Conservation (phyloP, 37 sponge, comb jelly and placozoan genomes). For the Aplysina aerophoba region DNA sequence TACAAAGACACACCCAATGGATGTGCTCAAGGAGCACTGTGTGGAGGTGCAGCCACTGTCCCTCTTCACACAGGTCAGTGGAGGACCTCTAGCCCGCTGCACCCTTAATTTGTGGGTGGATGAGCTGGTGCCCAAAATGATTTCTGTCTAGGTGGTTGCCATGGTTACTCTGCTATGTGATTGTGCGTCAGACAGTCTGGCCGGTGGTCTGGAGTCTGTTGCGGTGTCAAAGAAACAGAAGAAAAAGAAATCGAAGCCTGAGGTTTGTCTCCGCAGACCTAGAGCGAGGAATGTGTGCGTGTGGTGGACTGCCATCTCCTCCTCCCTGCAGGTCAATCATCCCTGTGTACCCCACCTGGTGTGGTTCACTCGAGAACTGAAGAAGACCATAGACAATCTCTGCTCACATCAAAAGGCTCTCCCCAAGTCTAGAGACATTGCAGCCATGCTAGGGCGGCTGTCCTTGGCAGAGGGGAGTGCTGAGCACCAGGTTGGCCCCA, state of each 20-base stretch:
- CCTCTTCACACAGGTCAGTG: conserved; percentile 17
- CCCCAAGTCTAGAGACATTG: background rate
- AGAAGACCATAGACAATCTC: background rate
- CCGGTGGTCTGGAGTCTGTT: background rate
- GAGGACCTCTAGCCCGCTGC: too few species aligned
- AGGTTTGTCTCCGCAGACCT: too few species aligned
- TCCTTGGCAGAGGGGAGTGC: background rate
- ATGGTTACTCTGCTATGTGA: conserved; percentile 2
- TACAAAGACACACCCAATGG: background rate
- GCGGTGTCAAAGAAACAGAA: background rate
- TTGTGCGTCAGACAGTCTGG: background rate
- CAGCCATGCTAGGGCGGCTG: background rate
- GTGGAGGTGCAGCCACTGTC: background rate
- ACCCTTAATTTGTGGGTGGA: too few species aligned
- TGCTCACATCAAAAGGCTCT: background rate
- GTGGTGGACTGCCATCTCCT: too few species aligned
- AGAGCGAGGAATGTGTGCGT: too few species aligned
- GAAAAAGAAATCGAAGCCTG: background rate
- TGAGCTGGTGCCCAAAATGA: too few species aligned
- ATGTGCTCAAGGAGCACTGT: background rate
- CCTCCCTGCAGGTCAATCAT: background rate
- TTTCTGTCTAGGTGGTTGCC: background rate
- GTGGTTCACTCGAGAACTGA: background rate
- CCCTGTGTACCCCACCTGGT: background rate
- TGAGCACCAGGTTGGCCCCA: too few species aligned